Evolutionary conservation across 2,888 invertebrate genomes (phyloP), one percentile per base, ranked within the genome.

Genomic region (Scaptomyza flava): DNA sequence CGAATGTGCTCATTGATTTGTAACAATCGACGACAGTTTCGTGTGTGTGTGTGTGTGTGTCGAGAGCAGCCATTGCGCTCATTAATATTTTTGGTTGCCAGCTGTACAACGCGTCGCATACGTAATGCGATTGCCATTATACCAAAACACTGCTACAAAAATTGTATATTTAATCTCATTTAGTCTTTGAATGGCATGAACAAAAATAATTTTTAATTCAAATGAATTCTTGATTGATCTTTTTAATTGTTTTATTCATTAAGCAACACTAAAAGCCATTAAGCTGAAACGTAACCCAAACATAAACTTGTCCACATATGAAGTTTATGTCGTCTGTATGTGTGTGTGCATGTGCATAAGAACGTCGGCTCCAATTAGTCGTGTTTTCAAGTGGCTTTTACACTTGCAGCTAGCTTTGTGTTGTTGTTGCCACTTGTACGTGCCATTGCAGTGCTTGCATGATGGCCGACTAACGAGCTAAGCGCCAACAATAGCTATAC

Each of bases 311-410:
- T n/a, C n/a, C 36, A n/a, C 3, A 46, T 48, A n/a, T 20, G 33
- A 30, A 14, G 12, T 43, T 12, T 43, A n/a, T 23, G 23, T 31
- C 27, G 1, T 23, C 2, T 30, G 14, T 38, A 14, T 20, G 36
- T 51, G 43, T 41, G 27, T 42, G n/a, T 36, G 51, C 42, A 41
- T 64, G 53, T 64, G 67, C 61, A 56, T 60, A 71, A 76, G 62
- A 64, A 66, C 70, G 79, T 59, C 64, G 68, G 64, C 71, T 77
- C 81, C 84, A 79, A 87, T 84, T 86, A 84, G 84, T 79, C 87
- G 78, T 76, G 79, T 80, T 83, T 73, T 85, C 71, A 82, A 82
- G 86, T 82, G 80, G 76, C 76, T 73, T 78, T 68, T 76, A 66
- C 67, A 69, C 75, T 73, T 58, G 64, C 72, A 36, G 57, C 51